Evolutionary conservation across 2,888 invertebrate genomes (phyloP).

Genomic region (Hartigia nigra): DNA sequence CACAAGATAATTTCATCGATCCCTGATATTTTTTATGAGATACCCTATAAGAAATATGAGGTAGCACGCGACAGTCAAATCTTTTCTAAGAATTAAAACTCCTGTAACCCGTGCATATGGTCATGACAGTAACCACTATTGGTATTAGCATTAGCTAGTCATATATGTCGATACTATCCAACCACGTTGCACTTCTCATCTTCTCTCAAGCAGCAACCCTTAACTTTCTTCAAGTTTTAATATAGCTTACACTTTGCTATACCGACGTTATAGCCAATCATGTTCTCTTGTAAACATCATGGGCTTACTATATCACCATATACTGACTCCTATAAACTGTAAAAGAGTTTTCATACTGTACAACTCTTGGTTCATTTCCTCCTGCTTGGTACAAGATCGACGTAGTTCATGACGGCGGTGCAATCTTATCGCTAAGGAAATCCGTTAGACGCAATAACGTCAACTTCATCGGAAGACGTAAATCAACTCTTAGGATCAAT

Average conservation of each 20-base stretch:
- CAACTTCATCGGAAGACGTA: not conserved
- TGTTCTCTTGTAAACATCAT: not conserved
- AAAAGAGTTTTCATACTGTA: not conserved
- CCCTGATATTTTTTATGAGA: not conserved
- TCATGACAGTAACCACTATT: not conserved
- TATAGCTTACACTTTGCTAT: conserved; percentile 16
- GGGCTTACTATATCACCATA: not conserved
- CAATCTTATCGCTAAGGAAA: not conserved
- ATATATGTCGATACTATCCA: not conserved
- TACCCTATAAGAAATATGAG: not conserved
- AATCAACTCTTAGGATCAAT: not conserved
- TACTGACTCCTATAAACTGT: not conserved
- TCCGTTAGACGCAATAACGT: not conserved
- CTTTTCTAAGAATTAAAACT: not conserved
- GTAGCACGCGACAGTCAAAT: not conserved
- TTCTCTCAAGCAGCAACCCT: not conserved
- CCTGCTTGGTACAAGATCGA: not conserved
- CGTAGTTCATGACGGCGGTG: not conserved
- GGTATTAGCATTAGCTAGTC: not conserved
- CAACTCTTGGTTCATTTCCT: not conserved
- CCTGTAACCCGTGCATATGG: not conserved
- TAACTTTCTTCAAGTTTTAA: conserved; percentile 20
- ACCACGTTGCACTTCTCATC: not conserved
- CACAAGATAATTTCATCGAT: not conserved
- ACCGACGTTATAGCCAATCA: not conserved